phyloP scores from a whole-genome alignment of 1,140 invertebrate species.

The Ostrea edulis region DNA sequence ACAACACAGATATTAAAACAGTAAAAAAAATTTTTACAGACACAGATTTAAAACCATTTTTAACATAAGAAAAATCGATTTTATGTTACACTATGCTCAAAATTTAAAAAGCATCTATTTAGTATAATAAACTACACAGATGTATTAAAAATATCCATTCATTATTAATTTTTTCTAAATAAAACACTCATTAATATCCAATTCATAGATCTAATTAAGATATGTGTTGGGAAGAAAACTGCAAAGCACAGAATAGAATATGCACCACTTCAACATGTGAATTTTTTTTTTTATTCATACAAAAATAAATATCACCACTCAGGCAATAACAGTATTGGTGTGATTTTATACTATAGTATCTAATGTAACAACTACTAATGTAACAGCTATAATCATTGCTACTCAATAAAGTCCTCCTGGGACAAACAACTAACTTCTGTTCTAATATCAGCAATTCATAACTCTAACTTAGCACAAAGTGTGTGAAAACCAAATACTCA shows the following conservation, averaged over 20 bases:
- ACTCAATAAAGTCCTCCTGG: background rate
- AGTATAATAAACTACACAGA: background rate
- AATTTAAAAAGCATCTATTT: background rate
- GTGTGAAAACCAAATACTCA: background rate
- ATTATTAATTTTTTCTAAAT: background rate
- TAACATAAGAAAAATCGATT: background rate
- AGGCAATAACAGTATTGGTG: constrained; percentile 12
- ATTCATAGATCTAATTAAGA: background rate
- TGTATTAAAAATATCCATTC: background rate
- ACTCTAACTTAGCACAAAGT: background rate
- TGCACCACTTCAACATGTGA: constrained; percentile 36
- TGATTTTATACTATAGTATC: background rate
- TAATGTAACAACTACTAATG: background rate
- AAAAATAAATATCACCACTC: constrained; percentile 24
- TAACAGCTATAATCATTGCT: background rate
- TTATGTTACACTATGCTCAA: background rate
- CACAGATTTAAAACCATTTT: background rate
- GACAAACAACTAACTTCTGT: background rate
- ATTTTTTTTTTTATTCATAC: background rate
- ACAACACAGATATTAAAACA: background rate
- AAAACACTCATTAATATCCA: background rate
- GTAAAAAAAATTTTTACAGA: constrained; percentile 11
- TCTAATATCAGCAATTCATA: background rate
- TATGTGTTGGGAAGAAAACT: constrained; percentile 36
- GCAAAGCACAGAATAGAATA: constrained; percentile 24